Evolutionary conservation across 2,797 vertebrate genomes (phyloP), one percentile per base, ranked within the genome.

Genomic region (Etheostoma perlongum): DNA sequence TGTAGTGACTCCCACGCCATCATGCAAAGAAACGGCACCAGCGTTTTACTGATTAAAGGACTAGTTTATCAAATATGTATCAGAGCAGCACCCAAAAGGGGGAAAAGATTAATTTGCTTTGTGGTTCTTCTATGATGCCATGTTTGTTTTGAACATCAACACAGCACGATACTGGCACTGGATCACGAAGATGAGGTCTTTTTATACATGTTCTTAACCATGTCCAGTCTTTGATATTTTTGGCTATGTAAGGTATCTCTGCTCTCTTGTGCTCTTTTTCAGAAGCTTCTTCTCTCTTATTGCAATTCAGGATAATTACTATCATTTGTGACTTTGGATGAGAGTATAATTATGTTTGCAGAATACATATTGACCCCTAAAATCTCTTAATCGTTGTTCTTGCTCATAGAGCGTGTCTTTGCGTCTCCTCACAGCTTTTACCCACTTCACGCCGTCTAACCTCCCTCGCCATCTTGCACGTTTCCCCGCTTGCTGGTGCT

Each of bases 21-120:
- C 25, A 62, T 16, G 53, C 73, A 53, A 33, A 62, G 60, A 27
- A 54, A 2, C 30, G 0, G 60, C 76, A 30, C 42, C 57, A 19
- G 48, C 51, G 67, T 23, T 5, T 30, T 47, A n/a, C 64, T 74
- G 53, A 84, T 81, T 78, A 77, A 79, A 83, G 13, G 79, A 25
- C 58, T 16, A 36, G 65, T 76, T 60, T 63, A 58, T 82, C 55
- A 66, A 71, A 82, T 72, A 60, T 68, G 72, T 70, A 53, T 71
- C 7, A 1, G 14, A 48, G 52, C 53, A 54, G 51, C 23, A 6
- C 42, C 48, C 18, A 16, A 48, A 72, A 61, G 46, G 19, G 27
- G 21, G 7, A 19, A 16, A 49, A 44, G 16, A 70, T 71, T 0
- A 2, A 68, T 78, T 61, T 27, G 1, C 51, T 25, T n/a, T 0